These are phyloP conservation scores for Ictalurus furcatus DNA, from an alignment of 2,113 vertebrate genomes.

Conservation along the genomic window DNA sequence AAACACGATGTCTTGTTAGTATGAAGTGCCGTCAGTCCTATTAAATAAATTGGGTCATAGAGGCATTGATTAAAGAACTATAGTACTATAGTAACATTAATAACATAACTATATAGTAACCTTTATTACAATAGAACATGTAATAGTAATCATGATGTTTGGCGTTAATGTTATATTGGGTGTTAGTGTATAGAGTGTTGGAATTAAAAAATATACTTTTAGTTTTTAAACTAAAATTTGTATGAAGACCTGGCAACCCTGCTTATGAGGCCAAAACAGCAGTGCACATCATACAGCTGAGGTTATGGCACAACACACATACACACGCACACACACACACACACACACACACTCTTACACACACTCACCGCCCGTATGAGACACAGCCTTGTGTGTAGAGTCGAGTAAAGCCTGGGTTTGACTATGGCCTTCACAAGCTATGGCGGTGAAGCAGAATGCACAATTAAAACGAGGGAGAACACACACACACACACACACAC, in stretches of 20 bases:
- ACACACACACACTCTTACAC: slow-evolving; percentile 48
- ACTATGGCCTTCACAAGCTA: slow-evolving; percentile 61
- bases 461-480: background rate
- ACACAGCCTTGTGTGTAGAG: slow-evolving; percentile 84
- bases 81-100: background rate
- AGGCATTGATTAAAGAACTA: background rate
- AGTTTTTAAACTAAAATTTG: background rate
- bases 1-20: background rate
- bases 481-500: background rate
- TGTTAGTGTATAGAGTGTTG: background rate
- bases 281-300: slow-evolving; percentile 22
- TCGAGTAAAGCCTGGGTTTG: slow-evolving; percentile 81
- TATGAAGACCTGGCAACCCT: slow-evolving; percentile 11
- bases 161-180: background rate
- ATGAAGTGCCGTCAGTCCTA: background rate
- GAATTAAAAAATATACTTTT: background rate
- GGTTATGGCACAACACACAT: background rate
- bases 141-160: background rate
- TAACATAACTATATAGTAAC: background rate
- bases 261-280: slow-evolving; percentile 31
- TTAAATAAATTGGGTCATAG: background rate
- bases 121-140: background rate
- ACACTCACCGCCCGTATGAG: slow-evolving; percentile 90
- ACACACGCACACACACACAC: slow-evolving; percentile 49
- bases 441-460: slow-evolving; percentile 17